Evolutionary conservation across 2,888 invertebrate genomes (phyloP).

Genomic region (Sturmia bella): DNA sequence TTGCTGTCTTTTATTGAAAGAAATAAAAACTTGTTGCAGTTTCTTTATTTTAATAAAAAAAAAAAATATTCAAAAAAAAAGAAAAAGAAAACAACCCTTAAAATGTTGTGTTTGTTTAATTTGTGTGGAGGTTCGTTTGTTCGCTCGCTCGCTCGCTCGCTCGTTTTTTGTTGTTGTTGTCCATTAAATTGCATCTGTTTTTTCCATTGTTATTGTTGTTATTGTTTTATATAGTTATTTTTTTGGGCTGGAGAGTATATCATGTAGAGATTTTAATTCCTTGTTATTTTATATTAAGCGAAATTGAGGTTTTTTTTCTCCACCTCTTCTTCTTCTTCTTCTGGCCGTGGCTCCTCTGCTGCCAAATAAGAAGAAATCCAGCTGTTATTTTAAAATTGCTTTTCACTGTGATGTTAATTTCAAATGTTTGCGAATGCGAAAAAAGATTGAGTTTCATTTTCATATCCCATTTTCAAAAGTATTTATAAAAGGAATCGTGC

Average conservation of each 20-base stretch:
- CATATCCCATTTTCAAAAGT: constrained; percentile 25
- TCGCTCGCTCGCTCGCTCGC: background rate
- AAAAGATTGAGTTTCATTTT: constrained; percentile 58
- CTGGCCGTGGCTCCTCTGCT: background rate
- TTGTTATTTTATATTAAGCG: constrained; percentile 46
- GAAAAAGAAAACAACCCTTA: constrained; percentile 54
- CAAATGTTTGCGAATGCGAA: constrained; percentile 35
- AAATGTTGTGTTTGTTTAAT: constrained; percentile 37
- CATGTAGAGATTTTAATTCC: constrained; percentile 68
- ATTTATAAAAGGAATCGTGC: constrained; percentile 54
- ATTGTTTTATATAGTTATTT: constrained; percentile 52
- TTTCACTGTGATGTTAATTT: constrained; percentile 38
- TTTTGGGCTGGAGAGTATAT: constrained; percentile 30
- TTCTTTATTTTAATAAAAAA: constrained; percentile 34
- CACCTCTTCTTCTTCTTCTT: background rate
- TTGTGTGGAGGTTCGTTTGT: constrained; percentile 25
- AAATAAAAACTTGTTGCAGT: constrained; percentile 61
- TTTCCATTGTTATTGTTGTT: constrained; percentile 32
- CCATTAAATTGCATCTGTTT: constrained; percentile 65
- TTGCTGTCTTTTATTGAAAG: background rate
- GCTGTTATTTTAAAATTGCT: constrained; percentile 51
- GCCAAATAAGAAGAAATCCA: constrained; percentile 56
- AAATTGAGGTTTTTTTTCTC: constrained; percentile 2
- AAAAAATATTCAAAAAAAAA: background rate
- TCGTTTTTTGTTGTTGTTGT: background rate